Conservation (phyloP, 2,888 invertebrate genomes). For the Euproctis similis region DNA sequence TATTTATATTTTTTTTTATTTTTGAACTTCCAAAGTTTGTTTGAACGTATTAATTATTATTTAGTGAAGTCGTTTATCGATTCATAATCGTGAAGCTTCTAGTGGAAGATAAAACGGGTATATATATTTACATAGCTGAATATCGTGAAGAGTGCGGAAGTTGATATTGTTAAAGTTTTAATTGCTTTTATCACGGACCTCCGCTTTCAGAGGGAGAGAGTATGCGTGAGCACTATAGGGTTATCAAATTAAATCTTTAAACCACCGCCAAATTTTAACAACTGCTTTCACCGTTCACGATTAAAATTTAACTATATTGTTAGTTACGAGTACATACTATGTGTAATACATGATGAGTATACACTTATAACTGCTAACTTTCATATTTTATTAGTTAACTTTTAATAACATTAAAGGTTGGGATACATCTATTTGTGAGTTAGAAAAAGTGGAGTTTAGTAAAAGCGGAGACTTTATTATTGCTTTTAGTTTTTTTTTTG, state of each 20-base stretch:
- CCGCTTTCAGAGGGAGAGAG: conserved; percentile 50
- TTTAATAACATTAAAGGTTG: too few species aligned
- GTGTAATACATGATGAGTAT: too few species aligned
- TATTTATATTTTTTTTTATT: conserved; percentile 18
- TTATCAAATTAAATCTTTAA: conserved; percentile 58
- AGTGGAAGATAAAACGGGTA: conserved; percentile 36
- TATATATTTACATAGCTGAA: conserved; percentile 36
- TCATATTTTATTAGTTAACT: too few species aligned
- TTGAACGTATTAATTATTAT: conserved; percentile 26
- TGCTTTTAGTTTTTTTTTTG: too few species aligned
- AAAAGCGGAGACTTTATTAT: too few species aligned
- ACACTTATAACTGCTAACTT: too few species aligned
- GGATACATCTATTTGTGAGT: too few species aligned
- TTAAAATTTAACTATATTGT: too few species aligned
- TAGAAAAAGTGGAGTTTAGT: too few species aligned
- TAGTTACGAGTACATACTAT: too few species aligned
- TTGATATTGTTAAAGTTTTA: conserved; percentile 65
- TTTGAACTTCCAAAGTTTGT: conserved; percentile 22
- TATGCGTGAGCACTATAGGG: conserved; percentile 46
- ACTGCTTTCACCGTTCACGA: too few species aligned
- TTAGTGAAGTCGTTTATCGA: conserved; percentile 32
- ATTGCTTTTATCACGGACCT: conserved; percentile 64
- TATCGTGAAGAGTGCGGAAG: conserved; percentile 46
- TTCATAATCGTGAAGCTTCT: conserved; percentile 29
- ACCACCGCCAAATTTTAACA: too few species aligned